Conservation (phyloP, 1,140 invertebrate genomes). For the Metaphire vulgaris region DNA sequence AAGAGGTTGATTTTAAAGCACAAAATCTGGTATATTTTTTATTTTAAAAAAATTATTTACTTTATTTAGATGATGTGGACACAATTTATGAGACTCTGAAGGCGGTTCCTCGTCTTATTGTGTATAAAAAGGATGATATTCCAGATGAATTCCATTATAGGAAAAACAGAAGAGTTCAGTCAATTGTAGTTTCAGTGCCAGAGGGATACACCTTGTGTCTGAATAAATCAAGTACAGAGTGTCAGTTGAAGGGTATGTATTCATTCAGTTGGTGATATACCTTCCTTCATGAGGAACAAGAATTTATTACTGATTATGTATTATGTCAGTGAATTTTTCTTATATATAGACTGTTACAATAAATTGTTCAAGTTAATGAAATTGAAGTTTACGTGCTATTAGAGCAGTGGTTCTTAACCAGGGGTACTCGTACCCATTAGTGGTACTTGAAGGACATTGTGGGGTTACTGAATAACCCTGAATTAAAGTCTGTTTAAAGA, state of each 20-base stretch:
- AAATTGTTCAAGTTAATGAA: too few species aligned
- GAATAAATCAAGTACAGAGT: neutral
- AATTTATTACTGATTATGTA: too few species aligned
- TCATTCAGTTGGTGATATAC: neutral
- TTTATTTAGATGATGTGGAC: constrained; percentile 51
- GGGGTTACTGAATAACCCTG: too few species aligned
- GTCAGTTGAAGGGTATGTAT: neutral
- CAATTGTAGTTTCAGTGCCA: constrained; percentile 14
- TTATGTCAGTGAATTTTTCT: too few species aligned
- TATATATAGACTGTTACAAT: too few species aligned
- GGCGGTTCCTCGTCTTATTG: constrained; percentile 53
- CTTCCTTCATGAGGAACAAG: too few species aligned
- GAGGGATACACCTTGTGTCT: constrained; percentile 18
- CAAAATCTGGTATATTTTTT: neutral
- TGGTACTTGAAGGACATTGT: too few species aligned
- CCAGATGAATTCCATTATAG: constrained; percentile 59
- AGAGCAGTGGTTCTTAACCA: too few species aligned
- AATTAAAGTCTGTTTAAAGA: too few species aligned
- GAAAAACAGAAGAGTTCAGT: constrained; percentile 55
- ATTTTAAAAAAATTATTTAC: neutral
- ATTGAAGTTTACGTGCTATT: too few species aligned
- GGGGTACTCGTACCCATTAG: too few species aligned
- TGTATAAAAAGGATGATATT: constrained; percentile 59
- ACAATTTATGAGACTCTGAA: constrained; percentile 55
- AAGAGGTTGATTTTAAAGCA: too few species aligned